Evolutionary conservation across 2,888 invertebrate genomes (phyloP).

Genomic region (Podabrus alpinus): DNA sequence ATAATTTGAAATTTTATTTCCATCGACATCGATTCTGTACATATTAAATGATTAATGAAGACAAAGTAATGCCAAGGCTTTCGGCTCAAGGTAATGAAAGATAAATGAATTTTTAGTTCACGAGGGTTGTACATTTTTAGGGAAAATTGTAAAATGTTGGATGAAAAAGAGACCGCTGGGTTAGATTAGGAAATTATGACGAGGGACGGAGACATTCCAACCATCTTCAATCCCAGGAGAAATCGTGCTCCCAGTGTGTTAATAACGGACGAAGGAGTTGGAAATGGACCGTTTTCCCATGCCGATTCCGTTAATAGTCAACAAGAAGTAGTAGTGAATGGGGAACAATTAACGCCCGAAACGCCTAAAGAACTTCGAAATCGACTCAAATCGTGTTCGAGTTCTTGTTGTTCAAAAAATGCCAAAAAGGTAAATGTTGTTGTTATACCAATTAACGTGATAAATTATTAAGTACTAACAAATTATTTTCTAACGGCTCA

Average conservation of each 20-base stretch:
- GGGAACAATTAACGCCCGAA: conserved; percentile 56
- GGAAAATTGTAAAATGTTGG: background rate
- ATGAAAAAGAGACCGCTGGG: background rate
- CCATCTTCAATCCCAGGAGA: conserved; percentile 74
- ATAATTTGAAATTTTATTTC: background rate
- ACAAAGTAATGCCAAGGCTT: conserved; percentile 31
- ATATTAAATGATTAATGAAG: conserved; percentile 31
- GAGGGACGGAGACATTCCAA: conserved; percentile 76
- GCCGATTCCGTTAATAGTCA: conserved; percentile 50
- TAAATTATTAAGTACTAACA: background rate
- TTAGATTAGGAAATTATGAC: conserved; percentile 58
- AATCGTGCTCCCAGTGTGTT: conserved; percentile 52
- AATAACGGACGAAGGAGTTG: conserved; percentile 51
- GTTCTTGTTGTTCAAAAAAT: conserved; percentile 80
- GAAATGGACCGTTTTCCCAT: conserved; percentile 51
- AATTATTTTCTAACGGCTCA: background rate
- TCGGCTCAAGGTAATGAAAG: conserved; percentile 26
- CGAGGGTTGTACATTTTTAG: background rate
- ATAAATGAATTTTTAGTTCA: background rate
- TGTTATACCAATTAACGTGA: background rate
- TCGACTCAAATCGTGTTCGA: conserved; percentile 64
- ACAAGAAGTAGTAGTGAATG: conserved; percentile 44
- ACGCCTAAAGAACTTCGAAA: conserved; percentile 56
- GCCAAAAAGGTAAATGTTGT: conserved; percentile 71
- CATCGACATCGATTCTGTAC: conserved; percentile 11